These are phyloP conservation scores for Trialeurodes vaporariorum DNA, from an alignment of 1,140 invertebrate species.

Conservation along the genomic window DNA sequence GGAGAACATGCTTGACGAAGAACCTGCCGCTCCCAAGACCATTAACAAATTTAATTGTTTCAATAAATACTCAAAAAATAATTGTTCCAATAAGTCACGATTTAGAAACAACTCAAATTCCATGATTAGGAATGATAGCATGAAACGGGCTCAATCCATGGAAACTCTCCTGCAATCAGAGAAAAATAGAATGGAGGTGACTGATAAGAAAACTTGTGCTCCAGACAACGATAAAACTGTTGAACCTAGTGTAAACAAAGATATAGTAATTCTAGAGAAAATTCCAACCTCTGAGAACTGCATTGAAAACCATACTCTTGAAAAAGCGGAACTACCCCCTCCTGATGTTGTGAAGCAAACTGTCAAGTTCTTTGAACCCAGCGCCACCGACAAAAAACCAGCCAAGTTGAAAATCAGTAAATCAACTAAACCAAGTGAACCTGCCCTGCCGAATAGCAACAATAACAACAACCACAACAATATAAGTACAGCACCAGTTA, in stretches of 20 bases:
- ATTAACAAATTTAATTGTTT: not conserved
- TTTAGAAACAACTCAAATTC: not conserved
- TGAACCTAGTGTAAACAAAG: constrained; percentile 32
- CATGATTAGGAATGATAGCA: constrained; percentile 20
- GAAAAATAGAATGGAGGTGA: constrained; percentile 11
- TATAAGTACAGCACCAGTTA: not conserved
- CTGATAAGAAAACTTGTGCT: constrained; percentile 6
- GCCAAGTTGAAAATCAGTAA: constrained; percentile 12
- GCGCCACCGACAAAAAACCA: constrained; percentile 8
- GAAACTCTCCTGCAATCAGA: constrained; percentile 59
- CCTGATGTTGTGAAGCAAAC: constrained; percentile 74
- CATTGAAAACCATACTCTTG: constrained; percentile 32
- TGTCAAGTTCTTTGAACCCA: constrained; percentile 66
- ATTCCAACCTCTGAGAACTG: constrained; percentile 16
- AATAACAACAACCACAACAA: too few species aligned
- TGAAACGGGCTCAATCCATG: constrained; percentile 73
- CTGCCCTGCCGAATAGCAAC: not conserved
- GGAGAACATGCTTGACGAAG: constrained; percentile 68
- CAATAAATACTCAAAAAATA: not conserved
- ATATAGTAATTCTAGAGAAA: constrained; percentile 36
- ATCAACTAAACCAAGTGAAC: constrained; percentile 11
- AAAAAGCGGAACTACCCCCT: constrained; percentile 67
- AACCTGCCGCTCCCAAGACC: constrained; percentile 28
- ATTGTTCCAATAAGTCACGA: not conserved
- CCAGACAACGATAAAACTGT: constrained; percentile 3